Evolutionary conservation across 2,797 vertebrate genomes (phyloP), one percentile per base, ranked within the genome.

Genomic region (Australoheros facetus): DNA sequence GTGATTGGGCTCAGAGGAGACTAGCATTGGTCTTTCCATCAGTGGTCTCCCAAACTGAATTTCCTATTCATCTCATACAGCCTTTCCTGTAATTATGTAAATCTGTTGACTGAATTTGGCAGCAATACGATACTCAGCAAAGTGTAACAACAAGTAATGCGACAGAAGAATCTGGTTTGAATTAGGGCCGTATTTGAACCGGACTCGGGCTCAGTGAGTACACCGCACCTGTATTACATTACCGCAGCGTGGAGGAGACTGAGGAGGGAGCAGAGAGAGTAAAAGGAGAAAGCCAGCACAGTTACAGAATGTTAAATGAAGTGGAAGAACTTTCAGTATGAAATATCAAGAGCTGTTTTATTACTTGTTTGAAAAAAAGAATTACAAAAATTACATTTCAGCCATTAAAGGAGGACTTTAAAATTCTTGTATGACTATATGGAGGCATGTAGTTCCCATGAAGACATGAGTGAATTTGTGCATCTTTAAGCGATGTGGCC

Each of bases 21-120:
- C 84, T 81, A 77, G 71, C 88, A 82, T 30, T 81, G 90, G 79
- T 81, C 87, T 86, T 93, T 89, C 91, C 92, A 93, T 89, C 56
- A 89, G 92, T 92, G 91, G 92, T 91, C 90, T 91, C 84, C 17
- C 84, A 94, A 94, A 95, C 91, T 92, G 87, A 92, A 95, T 95
- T 96, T 95, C 93, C 95, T 89, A 82, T 94, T 89, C 84, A 85
- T 92, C 94, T 93, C 89, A 79, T 86, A 90, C 80, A 87, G 81
- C 82, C 89, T 87, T 91, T 94, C 89, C 90, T 84, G 13, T 94
- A 93, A 95, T 94, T 94, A 95, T 95, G 94, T 94, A 95, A 96
- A 96, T 95, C 93, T 94, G 93, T 93, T 93, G 93, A 93, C 93
- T 85, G 88, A 89, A 87, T 93, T 93, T 94, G 91, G 90, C 84